Evolutionary conservation across 2,888 invertebrate genomes (phyloP), one percentile per base, ranked within the genome.

Genomic region (Synergus umbraculus): DNA sequence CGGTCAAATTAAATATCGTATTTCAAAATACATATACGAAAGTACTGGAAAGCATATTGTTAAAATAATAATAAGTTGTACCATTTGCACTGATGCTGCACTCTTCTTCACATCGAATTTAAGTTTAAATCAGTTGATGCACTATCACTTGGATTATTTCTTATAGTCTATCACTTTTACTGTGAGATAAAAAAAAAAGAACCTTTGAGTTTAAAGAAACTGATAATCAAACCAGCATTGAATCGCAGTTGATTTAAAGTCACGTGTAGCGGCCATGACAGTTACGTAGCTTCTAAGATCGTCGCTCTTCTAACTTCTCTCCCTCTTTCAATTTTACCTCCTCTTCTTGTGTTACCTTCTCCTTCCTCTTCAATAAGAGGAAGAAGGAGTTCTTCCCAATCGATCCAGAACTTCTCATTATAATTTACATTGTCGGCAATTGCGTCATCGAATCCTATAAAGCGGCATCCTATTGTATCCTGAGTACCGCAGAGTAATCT

Each of bases 231-330:
- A 43, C n/a, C 49, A n/a, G 22, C 22, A 22, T 8, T 73, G 7
- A 41, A 29, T 73, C 44, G 22, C 13, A 58, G 76, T 29, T 80
- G n/a, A 66, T 43, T 63, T 12, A 66, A 66, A 66, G 79, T 78
- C 85, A 86, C 87, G 85, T 86, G 86, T 85, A 78, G 78, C 66
- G 82, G 83, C 81, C 86, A 86, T 87, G 84, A 86, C 85, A 88
- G 85, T 86, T 88, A 82, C 83, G 86, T 85, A 79, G 80, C 84
- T 81, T 86, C 86, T 85, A 87, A 84, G 81, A 87, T 85, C 83
- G 80, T 82, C 80, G 79, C 37, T 58, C 46, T 13, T 46, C 79
- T 60, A 46, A 37, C 7, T 73, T 37, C 22, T 76, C 22, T 65
- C 63, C 44, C 79, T 29, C 43, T 37, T 64, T 13, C 66, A 13